A percentile compares a stretch with the other conserved stretches of the same genome.
These are phyloP conservation scores for Percopsis transmontana DNA, from an alignment of 2,113 vertebrate genomes.

Conservation along the genomic window DNA sequence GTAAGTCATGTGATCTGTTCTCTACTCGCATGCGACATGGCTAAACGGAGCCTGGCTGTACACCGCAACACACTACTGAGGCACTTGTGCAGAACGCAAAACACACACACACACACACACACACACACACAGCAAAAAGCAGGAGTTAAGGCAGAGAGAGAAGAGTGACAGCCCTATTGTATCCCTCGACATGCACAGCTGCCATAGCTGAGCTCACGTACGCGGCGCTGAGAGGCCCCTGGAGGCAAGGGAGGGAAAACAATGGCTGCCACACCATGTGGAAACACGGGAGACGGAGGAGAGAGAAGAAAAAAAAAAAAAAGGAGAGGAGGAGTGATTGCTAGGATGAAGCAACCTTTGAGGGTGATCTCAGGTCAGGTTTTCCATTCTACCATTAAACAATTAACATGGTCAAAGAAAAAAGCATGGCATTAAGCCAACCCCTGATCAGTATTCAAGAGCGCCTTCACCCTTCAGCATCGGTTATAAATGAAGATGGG, in stretches of 20 bases:
- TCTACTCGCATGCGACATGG: constrained; percentile 7
- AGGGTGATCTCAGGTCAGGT: constrained; percentile 26
- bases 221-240: constrained; percentile 18
- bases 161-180: constrained; percentile 18
- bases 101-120: neutral
- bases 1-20: constrained; percentile 30
- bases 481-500: neutral
- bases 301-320: neutral
- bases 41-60: constrained; percentile 24
- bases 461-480: neutral
- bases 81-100: constrained; percentile 27
- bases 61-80: constrained; percentile 27
- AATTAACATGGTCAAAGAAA: neutral
- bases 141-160: neutral
- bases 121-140: constrained; percentile 7
- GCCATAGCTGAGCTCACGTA: neutral
- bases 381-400: neutral
- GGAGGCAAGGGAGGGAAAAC: constrained; percentile 17
- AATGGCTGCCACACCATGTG: constrained; percentile 38
- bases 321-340: neutral
- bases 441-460: neutral
- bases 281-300: neutral
- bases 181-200: neutral
- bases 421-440: neutral
- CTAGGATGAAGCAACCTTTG: constrained; percentile 16